Evolutionary conservation across 2,888 invertebrate genomes (phyloP).

Genomic region (Encarsia formosa): DNA sequence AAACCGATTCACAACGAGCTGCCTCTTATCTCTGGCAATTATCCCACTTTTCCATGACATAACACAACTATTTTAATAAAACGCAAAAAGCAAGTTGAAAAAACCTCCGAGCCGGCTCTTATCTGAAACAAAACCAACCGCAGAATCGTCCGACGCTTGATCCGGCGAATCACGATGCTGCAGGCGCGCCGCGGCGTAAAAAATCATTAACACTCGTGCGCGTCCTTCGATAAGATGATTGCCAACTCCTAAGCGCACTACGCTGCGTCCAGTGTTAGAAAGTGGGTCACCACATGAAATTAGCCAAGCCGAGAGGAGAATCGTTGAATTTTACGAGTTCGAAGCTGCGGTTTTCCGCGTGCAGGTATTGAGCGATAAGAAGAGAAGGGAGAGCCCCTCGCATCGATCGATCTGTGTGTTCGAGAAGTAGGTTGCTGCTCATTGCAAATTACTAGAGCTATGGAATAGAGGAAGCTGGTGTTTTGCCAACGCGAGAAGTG

Average conservation of each 20-base stretch:
- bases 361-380: slow-evolving; percentile 5
- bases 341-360: neutral
- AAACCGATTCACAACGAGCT: no score
- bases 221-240: slow-evolving; percentile 18
- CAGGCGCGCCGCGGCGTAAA: slow-evolving; percentile 1
- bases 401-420: slow-evolving; percentile 4
- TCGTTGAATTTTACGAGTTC: slow-evolving; percentile 17
- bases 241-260: neutral
- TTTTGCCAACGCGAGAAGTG: no score
- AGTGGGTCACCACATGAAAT: slow-evolving; percentile 20
- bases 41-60: no score
- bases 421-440: slow-evolving; percentile 8
- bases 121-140: no score
- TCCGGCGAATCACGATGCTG: slow-evolving; percentile 14
- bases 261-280: neutral
- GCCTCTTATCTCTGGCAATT: no score
- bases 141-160: slow-evolving; percentile 11
- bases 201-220: slow-evolving; percentile 11
- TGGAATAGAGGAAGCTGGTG: no score
- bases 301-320: neutral
- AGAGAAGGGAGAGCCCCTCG: neutral
- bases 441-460: no score
- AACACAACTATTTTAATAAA: no score
- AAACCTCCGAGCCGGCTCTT: no score
- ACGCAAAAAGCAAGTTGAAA: no score